A percentile compares a stretch with the other conserved stretches of the same genome.
These are phyloP conservation scores for Drymodes brunneopygia DNA, from an alignment of 2,113 vertebrate genomes.

Conservation along the genomic window DNA sequence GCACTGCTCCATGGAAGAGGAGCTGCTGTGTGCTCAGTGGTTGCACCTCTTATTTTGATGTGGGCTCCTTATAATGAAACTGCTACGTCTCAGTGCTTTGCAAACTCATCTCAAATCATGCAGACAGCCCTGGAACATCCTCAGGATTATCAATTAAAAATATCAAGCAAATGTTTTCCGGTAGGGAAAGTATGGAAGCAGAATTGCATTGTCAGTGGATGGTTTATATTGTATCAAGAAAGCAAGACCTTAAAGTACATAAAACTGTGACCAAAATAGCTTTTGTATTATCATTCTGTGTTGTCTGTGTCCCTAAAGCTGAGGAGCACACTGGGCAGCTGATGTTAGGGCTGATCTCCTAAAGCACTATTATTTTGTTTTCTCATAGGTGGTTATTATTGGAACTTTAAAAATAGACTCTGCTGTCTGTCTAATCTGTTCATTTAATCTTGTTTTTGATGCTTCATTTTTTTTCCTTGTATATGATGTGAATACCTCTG, in stretches of 20 bases:
- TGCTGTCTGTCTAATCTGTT: conserved; percentile 8
- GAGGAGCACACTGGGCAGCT: neutral
- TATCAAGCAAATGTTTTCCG: neutral
- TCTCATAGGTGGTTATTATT: conserved; percentile 3
- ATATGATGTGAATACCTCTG: neutral
- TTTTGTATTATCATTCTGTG: neutral
- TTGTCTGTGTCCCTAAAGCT: neutral
- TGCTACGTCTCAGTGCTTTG: neutral
- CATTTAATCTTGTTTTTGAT: neutral
- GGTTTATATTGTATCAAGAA: neutral
- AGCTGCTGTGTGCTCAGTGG: neutral
- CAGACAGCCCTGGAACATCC: neutral
- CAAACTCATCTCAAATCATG: neutral
- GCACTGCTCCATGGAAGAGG: neutral
- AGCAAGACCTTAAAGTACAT: neutral
- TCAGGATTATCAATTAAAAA: neutral
- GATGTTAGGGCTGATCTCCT: neutral
- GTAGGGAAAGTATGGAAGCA: neutral
- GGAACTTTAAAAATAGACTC: conserved; percentile 25
- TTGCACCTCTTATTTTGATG: neutral
- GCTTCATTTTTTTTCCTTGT: neutral
- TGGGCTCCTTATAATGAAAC: neutral
- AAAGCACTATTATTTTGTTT: neutral
- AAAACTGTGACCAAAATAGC: neutral
- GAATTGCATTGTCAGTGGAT: neutral